These are phyloP conservation scores for Caerostris darwini DNA, from an alignment of 1,140 invertebrate species.

Conservation along the genomic window DNA sequence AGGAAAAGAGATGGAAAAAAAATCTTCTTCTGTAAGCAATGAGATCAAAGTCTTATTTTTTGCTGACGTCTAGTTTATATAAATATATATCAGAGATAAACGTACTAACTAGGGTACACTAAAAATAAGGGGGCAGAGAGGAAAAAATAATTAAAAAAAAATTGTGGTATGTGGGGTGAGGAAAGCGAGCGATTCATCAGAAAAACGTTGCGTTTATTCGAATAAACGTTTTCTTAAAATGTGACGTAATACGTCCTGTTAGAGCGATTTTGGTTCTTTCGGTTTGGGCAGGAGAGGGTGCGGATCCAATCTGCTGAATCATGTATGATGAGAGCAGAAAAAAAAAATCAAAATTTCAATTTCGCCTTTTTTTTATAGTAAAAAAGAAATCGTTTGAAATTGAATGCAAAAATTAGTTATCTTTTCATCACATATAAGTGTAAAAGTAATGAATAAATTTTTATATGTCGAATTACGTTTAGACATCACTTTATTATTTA, in stretches of 20 bases:
- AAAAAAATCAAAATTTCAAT: background rate
- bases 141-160: constrained; percentile 57
- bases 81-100: constrained; percentile 64
- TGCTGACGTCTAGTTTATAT: constrained; percentile 75
- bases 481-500: too few species aligned
- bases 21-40: constrained; percentile 57
- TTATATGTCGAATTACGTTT: too few species aligned
- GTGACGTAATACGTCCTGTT: constrained; percentile 50
- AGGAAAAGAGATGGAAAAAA: too few species aligned
- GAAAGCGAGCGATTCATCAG: background rate
- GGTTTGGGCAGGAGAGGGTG: background rate
- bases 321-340: background rate
- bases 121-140: background rate
- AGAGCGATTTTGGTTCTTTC: background rate
- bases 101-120: background rate
- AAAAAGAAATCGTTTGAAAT: background rate
- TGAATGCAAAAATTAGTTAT: background rate
- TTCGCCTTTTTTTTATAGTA: background rate
- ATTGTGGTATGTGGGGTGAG: background rate
- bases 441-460: too few species aligned
- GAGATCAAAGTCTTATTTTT: constrained; percentile 77
- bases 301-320: constrained; percentile 46
- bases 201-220: constrained; percentile 48
- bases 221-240: constrained; percentile 76
- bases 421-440: background rate